Base-by-base conservation (phyloP, 2,797 vertebrate species). In the Chromobotia macracanthus region DNA sequence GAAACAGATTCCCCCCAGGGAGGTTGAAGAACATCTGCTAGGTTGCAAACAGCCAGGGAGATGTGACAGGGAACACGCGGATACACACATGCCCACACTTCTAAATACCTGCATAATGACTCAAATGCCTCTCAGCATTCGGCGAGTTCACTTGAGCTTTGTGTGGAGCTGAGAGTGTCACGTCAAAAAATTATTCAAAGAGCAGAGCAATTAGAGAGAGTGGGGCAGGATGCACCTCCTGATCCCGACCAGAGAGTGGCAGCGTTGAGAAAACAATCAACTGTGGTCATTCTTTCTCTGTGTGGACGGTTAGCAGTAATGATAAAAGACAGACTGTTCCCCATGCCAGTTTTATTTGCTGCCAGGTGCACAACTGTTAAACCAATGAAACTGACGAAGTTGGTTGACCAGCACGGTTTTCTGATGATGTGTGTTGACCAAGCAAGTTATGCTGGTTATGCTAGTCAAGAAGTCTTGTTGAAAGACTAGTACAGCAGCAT, bases 11-110 rank as follows among this genome's bases (percentile, higher is more conserved):
- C 89, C 91, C 88, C 89, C 11, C 85, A 88, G 61, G 89, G 90
- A 88, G 83, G 83, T 66, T 71, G 58, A 87, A 88, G 86, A 89
- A 93, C 93, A 94, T 92, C 92, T 93, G 92, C 87, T 89, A 66
- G 84, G 86, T 87, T 90, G 86, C 83, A 89, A 89, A 87, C 87
- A 84, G 87, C 81, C 85, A 50, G 84, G 85, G 19, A 80, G 74
- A 56, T 28, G 41, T 69, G 69, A 78, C 28, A 72, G 73, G 77
- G 58, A 55, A 77, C 51, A 53, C 46, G 73, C 74, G 61, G 23
- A 72, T 72, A 75, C 80, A 77, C 74, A 74, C 63, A 64, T 19
- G 67, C 66, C 35, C 78, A 53, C 71, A 74, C 53, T 67, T 48
- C 50, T 48, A 64, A 71, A 72, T 21, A 35, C 31, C 28, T 60